Base-by-base conservation (phyloP, 1,140 invertebrate species). In the Popillia japonica region DNA sequence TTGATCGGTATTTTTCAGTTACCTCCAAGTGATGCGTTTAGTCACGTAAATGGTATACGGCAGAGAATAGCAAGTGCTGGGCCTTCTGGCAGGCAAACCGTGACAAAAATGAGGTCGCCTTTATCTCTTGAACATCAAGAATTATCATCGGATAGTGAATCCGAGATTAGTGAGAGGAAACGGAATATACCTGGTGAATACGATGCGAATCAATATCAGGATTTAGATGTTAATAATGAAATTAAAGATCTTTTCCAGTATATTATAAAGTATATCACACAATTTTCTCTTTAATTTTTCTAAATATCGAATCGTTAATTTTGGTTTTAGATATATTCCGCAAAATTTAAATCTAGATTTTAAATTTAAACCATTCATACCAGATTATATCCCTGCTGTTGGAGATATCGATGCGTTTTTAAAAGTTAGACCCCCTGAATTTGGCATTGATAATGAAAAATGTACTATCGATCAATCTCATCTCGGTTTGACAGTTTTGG, bases 351-450 rank as follows among this genome's bases (percentile, higher is more conserved):
- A 97, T 80, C 89, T 98, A 14, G 96, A 96, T 22, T 94, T 94
- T 84, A 96, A 96, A 84, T 89, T 99, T 80, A 93, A 95, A 82
- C 97, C 98, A 0, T 99, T 99, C 85, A 93, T 99, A 76, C 97
- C 98, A 0, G 97, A 99, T 84, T 99, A 94, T 87, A 96, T 99
- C 82, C 98, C 98, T 22, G 96, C 97, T 8, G 97, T 99, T 40
- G 98, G 98, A 0, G 98, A 99, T 86, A 97, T 98, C 83, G 98
- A 99, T 88, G 97, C 97, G 6, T 99, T 99, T 87, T 91, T 99
- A 34, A 99, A 99, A 89, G 93, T 99, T 2, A 89, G 92, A 20
- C 90, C 95, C 22, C 96, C 96, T 0, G 94, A 97, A 82, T 90
- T 82, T 23, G 85, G 84, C 42, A 80, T 88, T 14, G 44, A 76